These are phyloP conservation scores for Neogale vison DNA, from an alignment of 2,113 vertebrate species.

Conservation along the genomic window DNA sequence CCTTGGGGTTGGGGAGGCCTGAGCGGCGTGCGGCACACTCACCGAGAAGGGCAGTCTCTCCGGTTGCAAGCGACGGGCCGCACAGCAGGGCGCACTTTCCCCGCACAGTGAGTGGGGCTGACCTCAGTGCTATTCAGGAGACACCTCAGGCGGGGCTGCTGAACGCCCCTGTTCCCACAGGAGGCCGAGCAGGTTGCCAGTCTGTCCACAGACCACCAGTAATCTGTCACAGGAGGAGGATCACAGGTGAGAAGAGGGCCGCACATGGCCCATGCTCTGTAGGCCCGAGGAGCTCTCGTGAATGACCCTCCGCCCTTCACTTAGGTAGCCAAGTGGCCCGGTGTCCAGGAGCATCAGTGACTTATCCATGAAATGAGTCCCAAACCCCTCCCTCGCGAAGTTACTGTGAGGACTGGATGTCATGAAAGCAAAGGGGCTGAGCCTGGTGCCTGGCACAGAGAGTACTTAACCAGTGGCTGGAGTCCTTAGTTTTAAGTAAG, in stretches of 20 bases:
- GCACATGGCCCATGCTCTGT: neutral
- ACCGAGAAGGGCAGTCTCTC: constrained; percentile 93
- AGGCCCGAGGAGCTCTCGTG: neutral
- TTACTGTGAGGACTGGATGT: neutral
- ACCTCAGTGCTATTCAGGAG: constrained; percentile 80
- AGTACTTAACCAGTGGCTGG: neutral
- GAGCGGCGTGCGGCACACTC: constrained; percentile 29
- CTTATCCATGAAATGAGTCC: neutral
- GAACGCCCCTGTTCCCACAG: constrained; percentile 86
- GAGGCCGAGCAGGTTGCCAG: constrained; percentile 84
- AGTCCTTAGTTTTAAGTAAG: neutral
- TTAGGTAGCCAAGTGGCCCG: neutral
- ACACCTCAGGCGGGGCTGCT: constrained; percentile 87
- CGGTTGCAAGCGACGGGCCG: constrained; percentile 87
- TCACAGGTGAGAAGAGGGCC: neutral
- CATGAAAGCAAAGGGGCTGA: neutral
- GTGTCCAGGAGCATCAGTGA: neutral
- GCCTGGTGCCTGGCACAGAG: neutral
- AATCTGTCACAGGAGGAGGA: constrained; percentile 77
- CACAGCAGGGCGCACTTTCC: constrained; percentile 83
- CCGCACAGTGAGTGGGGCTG: constrained; percentile 82
- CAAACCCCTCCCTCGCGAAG: neutral
- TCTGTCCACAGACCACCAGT: constrained; percentile 86
- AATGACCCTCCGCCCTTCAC: neutral
- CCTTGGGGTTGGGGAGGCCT: neutral